Evolutionary conservation across 1,140 invertebrate species (phyloP), one percentile per base, ranked within the genome.

Genomic region (Cotesia glomerata): DNA sequence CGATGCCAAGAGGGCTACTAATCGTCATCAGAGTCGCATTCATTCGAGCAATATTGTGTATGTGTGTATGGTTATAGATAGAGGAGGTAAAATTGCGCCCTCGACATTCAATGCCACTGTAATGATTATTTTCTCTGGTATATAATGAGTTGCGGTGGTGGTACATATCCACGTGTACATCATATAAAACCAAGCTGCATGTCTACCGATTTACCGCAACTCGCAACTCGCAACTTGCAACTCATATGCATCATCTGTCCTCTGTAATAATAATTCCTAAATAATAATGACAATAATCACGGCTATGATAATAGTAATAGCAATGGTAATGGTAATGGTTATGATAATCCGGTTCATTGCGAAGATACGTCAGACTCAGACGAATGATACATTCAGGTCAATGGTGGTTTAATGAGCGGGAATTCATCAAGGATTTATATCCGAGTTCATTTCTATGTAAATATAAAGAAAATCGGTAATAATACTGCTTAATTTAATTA

Each of bases 371-470:
- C 26, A 26, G 26, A 26, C 26, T 26, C 26, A 26, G 78, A 80
- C 77, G 80, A 80, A 82, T 84, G 80, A 83, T 79, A 81, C 78
- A 84, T 84, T 80, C 81, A 78, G 82, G 81, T 83, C 82, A 81
- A 80, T 80, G 79, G 81, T 77, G 74, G 73, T 78, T 75, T 83
- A 84, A 84, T 80, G 80, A 81, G 79, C 74, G 74, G 73, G 75
- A 75, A 77, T 73, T 74, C 79, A 80, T 79, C 76, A 77, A 76
- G 78, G 76, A 77, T 80, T 76, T 45, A 45, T 45, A 11, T 11
- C 72, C 36, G 13, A 8, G 16, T 56, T 11, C 3, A 4, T 45
- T 65, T 39, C 34, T 49, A n/a, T 36, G 5, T 4, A n/a, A 36
- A 16, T 65, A 39, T 16, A 18, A 36, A 49, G n/a, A 65, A 62